Conservation (phyloP, 1,140 invertebrate species). For the Ridgeia piscesae region DNA sequence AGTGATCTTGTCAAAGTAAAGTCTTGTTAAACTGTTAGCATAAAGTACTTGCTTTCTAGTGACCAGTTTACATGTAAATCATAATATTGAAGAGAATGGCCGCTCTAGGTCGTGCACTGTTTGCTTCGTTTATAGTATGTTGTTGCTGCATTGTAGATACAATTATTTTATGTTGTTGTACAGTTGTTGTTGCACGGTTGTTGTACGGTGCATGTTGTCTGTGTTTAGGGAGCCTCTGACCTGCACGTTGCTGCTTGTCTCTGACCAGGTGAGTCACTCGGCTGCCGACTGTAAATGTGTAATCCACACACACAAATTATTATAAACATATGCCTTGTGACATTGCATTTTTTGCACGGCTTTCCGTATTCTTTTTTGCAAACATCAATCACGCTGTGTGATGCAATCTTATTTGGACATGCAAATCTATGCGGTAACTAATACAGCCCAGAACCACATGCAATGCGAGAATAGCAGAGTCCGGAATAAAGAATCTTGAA, state of each 20-base stretch:
- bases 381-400: background rate
- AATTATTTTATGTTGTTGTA: background rate
- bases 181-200: background rate
- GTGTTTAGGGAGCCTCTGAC: background rate
- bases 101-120: background rate
- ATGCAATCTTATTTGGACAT: background rate
- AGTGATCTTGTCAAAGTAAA: background rate
- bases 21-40: background rate
- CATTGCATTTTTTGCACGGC: background rate
- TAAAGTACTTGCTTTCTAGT: background rate
- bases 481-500: background rate
- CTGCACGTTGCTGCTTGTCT: background rate
- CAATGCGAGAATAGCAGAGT: background rate
- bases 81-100: background rate
- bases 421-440: background rate
- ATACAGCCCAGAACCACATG: background rate
- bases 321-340: background rate
- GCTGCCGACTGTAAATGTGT: background rate
- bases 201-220: background rate
- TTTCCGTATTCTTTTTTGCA: background rate
- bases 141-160: background rate
- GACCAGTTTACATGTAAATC: background rate
- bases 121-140: background rate
- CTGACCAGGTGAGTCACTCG: background rate
- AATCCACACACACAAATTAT: background rate